Evolutionary conservation across 2,888 invertebrate species (phyloP).

Genomic region (Euclidia mi): DNA sequence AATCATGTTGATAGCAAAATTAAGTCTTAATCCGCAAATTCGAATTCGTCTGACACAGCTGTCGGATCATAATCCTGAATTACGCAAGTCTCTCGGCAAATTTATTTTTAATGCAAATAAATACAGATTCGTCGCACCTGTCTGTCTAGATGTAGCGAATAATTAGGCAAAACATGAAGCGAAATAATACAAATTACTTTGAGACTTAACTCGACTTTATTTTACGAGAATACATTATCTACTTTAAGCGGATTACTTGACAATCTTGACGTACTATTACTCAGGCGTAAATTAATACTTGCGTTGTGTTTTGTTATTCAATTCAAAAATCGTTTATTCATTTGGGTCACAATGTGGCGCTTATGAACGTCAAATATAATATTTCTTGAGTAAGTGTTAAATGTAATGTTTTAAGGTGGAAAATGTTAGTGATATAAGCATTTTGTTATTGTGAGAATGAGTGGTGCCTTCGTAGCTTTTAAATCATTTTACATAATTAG

Average conservation of each 20-base stretch:
- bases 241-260: conserved; percentile 75
- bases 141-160: conserved; percentile 82
- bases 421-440: too few species aligned
- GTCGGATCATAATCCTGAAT: conserved; percentile 84
- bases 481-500: too few species aligned
- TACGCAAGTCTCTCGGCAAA: conserved; percentile 81
- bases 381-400: too few species aligned
- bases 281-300: conserved; percentile 62
- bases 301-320: conserved; percentile 43
- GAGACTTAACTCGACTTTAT: conserved; percentile 81
- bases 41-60: conserved; percentile 83
- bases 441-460: too few species aligned
- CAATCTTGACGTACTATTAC: conserved; percentile 67
- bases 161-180: conserved; percentile 85
- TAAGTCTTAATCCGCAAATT: too few species aligned
- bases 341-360: too few species aligned
- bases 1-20: too few species aligned
- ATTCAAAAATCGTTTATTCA: too few species aligned
- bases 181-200: conserved; percentile 86
- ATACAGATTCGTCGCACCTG: conserved; percentile 88
- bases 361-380: too few species aligned
- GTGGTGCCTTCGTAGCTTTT: too few species aligned
- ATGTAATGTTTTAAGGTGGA: too few species aligned
- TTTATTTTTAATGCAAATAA: conserved; percentile 89
- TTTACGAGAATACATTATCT: conserved; percentile 74